Evolutionary conservation across 2,113 vertebrate species (phyloP).

Genomic region (Rhynchopsitta pachyrhyncha): DNA sequence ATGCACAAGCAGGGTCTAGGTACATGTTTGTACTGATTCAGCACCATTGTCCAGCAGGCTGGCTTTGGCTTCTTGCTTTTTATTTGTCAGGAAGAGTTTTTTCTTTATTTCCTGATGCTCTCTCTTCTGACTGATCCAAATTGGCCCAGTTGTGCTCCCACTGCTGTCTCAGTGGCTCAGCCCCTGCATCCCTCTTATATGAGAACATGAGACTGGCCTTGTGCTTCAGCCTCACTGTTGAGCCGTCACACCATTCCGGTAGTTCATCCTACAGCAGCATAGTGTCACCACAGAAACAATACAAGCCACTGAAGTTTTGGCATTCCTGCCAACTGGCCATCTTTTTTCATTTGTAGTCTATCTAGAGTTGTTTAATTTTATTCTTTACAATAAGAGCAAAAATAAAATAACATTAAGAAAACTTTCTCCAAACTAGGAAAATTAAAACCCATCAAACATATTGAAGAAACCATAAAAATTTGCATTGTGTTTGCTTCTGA

Average conservation of each 20-base stretch:
- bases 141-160: not conserved
- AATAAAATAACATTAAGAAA: conserved; percentile 40
- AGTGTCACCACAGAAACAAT: conserved; percentile 39
- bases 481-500: conserved; percentile 69
- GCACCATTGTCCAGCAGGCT: not conserved
- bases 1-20: not conserved
- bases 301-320: conserved; percentile 28
- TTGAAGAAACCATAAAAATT: conserved; percentile 55
- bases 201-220: not conserved
- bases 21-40: not conserved
- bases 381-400: conserved; percentile 49
- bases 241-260: not conserved
- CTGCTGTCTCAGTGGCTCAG: not conserved
- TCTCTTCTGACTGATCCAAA: not conserved
- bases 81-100: not conserved
- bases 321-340: conserved; percentile 45
- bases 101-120: not conserved
- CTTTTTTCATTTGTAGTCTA: not conserved
- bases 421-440: conserved; percentile 33
- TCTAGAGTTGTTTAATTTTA: conserved; percentile 10
- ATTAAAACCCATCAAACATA: conserved; percentile 21
- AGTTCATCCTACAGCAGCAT: not conserved
- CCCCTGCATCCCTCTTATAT: not conserved
- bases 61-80: conserved; percentile 31
- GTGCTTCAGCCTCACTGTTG: not conserved